A percentile compares a stretch with the other conserved stretches of the same genome.
Evolutionary conservation across 1,140 invertebrate genomes (phyloP).

Genomic region (Metaphire vulgaris): DNA sequence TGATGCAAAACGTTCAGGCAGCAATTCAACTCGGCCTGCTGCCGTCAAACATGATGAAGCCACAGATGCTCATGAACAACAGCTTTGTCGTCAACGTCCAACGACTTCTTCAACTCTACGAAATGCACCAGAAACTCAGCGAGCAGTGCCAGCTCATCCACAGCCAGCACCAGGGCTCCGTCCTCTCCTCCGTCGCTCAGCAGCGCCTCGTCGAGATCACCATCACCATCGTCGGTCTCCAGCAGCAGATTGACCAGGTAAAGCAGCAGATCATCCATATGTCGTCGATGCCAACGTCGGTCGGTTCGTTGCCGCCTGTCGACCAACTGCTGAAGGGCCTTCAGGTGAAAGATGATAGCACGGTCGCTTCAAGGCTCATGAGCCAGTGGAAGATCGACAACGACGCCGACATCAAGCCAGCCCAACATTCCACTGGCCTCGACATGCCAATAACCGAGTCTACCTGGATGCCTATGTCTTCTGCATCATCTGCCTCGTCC

Average conservation of each 20-base stretch:
- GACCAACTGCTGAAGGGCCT: background rate
- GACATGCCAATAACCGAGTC: background rate
- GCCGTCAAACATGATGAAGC: conserved; percentile 72
- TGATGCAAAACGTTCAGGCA: conserved; percentile 47
- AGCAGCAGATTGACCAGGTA: conserved; percentile 84
- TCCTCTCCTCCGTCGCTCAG: conserved; percentile 31
- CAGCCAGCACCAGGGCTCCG: conserved; percentile 36
- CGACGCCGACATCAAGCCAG: conserved; percentile 19
- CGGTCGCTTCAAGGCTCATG: conserved; percentile 8
- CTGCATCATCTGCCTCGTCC: conserved; percentile 10
- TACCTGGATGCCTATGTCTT: conserved; percentile 19
- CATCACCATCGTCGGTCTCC: conserved; percentile 51
- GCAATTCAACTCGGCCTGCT: conserved; percentile 49
- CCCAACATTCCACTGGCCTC: conserved; percentile 26
- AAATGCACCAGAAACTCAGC: conserved; percentile 42
- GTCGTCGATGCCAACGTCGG: conserved; percentile 33
- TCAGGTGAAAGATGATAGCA: background rate
- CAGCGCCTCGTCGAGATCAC: conserved; percentile 43
- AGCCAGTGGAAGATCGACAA: conserved; percentile 14
- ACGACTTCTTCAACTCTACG: conserved; percentile 61
- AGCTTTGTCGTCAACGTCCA: conserved; percentile 61
- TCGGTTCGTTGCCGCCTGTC: background rate
- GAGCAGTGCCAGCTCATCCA: conserved; percentile 44
- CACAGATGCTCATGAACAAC: conserved; percentile 86
- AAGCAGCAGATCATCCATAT: conserved; percentile 54